Conservation (phyloP, 2,888 invertebrate species). For the Eulithis testata region DNA sequence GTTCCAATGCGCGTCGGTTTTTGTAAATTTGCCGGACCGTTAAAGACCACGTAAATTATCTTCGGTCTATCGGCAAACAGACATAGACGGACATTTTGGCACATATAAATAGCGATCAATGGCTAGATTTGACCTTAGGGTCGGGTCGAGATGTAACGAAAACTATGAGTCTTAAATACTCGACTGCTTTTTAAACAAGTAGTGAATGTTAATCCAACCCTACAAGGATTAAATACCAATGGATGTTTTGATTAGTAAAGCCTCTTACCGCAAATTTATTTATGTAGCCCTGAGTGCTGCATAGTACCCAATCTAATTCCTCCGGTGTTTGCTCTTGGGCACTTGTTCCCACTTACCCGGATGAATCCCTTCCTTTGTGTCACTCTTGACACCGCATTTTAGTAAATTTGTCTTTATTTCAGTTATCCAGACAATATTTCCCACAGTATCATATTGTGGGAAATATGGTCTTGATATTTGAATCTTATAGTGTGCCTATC, state of each 20-base stretch:
- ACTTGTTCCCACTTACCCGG: neutral
- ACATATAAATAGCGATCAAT: neutral
- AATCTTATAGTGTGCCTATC: too few species aligned
- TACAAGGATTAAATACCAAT: too few species aligned
- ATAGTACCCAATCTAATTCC: neutral
- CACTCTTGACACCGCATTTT: neutral
- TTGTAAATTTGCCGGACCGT: constrained; percentile 5
- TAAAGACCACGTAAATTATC: constrained; percentile 4
- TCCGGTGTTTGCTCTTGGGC: neutral
- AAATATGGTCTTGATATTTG: too few species aligned
- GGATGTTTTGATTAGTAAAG: neutral
- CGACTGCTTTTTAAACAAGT: too few species aligned
- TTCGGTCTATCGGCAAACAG: neutral
- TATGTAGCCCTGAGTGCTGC: neutral
- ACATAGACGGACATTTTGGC: too few species aligned
- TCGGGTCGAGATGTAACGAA: neutral
- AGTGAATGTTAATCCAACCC: neutral
- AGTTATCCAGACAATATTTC: too few species aligned
- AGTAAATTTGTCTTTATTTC: too few species aligned
- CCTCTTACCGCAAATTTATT: neutral
- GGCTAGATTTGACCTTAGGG: neutral
- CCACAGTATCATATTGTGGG: too few species aligned
- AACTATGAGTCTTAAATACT: neutral
- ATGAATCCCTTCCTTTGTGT: neutral
- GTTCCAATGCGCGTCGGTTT: constrained; percentile 46